Conservation (phyloP, 2,888 invertebrate genomes). For the Carabus problematicus region DNA sequence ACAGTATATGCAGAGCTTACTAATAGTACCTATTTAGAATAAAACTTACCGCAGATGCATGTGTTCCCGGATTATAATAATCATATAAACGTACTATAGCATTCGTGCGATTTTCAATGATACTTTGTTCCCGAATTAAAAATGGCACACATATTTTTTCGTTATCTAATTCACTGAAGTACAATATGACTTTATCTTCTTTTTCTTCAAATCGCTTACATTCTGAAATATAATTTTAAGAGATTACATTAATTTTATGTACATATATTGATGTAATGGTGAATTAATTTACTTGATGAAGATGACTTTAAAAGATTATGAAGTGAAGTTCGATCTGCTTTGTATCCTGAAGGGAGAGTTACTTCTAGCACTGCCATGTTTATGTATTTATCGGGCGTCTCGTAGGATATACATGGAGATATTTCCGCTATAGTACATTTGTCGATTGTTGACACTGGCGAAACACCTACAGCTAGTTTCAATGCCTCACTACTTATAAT, state of each 20-base stretch:
- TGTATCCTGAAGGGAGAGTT: constrained; percentile 69
- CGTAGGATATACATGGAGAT: constrained; percentile 55
- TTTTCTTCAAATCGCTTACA: constrained; percentile 64
- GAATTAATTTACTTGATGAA: constrained; percentile 39
- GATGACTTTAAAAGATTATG: constrained; percentile 61
- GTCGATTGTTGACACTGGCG: constrained; percentile 58
- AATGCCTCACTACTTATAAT: constrained; percentile 62
- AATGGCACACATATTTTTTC: constrained; percentile 61
- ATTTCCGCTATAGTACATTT: constrained; percentile 60
- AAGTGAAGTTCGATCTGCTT: constrained; percentile 66
- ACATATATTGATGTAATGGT: constrained; percentile 54
- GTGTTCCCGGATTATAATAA: constrained; percentile 68
- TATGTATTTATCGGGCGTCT: constrained; percentile 60
- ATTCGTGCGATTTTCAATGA: constrained; percentile 61
- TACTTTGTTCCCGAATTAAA: constrained; percentile 58
- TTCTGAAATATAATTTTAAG: constrained; percentile 54
- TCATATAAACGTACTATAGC: constrained; percentile 67
- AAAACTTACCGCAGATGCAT: constrained; percentile 62
- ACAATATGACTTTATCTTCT: constrained; percentile 61
- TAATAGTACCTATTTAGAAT: constrained; percentile 1
- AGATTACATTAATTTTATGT: not conserved
- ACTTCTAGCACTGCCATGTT: constrained; percentile 71
- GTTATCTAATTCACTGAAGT: constrained; percentile 62
- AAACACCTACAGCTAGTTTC: constrained; percentile 59
- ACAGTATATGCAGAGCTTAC: not conserved